Base-by-base conservation (phyloP, 92 coral and sea anemone genomes). In the Porites evermanni region DNA sequence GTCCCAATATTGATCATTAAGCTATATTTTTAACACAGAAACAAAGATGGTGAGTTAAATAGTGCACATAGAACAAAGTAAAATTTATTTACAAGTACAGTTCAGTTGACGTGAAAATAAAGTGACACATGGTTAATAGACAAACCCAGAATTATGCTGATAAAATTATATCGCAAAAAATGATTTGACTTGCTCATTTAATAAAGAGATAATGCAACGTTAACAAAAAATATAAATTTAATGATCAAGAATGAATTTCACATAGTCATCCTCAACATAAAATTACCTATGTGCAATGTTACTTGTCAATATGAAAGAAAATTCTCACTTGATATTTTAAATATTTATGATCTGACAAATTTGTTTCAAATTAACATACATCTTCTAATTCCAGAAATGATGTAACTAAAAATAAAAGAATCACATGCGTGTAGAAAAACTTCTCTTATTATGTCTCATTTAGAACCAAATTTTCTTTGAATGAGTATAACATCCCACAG, bases 341-440 rank as follows among this genome's bases (percentile, higher is more conserved):
- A 81, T 81, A 54, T 70, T 70, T 70, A 70, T 56, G 58, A 70
- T 71, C 12, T 5, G 67, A n/a, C 54, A 67, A 16, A 68, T 59
- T 68, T 80, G 47, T 38, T 67, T 54, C 84, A 53, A 72, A 80
- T 80, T 58, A 70, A 81, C 74, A 81, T 70, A 70, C 56, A 81
- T 70, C 38, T 81, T 69, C 85, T 23, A 61, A 70, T 54, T 54
- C n/a, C 12, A 69, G 65, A 53, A 53, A 70, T 58, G 77, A 58
- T 70, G 85, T 81, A 56, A 70, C 38, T 72, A 47, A 17, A 53
- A 38, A 38, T 38, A 38, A 38, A 38, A 54, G 53, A 56, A 6
- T 13, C 29, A 53, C 29, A 1, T 52, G 14, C 72, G 4, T 32
- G 38, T 58, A 70, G 78, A n/a, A 26, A 67, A 32, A 70, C 11